These are phyloP conservation scores for Drosophila gaucha DNA, from an alignment of 2,888 invertebrate genomes.

Conservation along the genomic window DNA sequence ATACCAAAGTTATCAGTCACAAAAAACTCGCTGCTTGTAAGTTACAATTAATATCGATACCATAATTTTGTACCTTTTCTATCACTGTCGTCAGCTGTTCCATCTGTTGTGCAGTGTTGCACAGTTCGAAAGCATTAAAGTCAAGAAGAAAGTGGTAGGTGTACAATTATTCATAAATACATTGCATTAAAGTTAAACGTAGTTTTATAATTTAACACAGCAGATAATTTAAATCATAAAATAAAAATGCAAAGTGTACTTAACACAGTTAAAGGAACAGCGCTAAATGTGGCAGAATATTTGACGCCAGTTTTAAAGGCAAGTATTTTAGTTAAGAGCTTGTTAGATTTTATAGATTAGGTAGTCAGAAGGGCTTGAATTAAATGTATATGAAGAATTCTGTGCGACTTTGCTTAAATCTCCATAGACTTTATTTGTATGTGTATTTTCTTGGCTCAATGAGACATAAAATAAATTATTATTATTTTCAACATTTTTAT, in stretches of 20 bases:
- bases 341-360: neutral
- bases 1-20: no score
- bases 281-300: slow-evolving; percentile 97
- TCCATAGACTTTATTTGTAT: no score
- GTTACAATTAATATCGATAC: neutral
- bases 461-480: no score
- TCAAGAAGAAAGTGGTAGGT: slow-evolving; percentile 39
- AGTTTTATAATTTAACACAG: slow-evolving; percentile 35
- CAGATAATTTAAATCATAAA: slow-evolving; percentile 18
- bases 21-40: no score
- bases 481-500: neutral
- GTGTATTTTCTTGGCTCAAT: neutral
- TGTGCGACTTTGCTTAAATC: neutral
- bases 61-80: neutral
- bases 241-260: slow-evolving; percentile 96
- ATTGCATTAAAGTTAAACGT: slow-evolving; percentile 25
- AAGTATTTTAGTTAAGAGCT: slow-evolving; percentile 56
- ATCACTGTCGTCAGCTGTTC: slow-evolving; percentile 25
- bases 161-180: slow-evolving; percentile 31
- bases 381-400: neutral
- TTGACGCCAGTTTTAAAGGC: slow-evolving; percentile 98
- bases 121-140: slow-evolving; percentile 13
- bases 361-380: neutral
- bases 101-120: slow-evolving; percentile 24
- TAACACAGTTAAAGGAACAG: slow-evolving; percentile 97